These are phyloP conservation scores for human DNA, from an alignment of 2,113 vertebrate species.

Conservation along the genomic window DNA sequence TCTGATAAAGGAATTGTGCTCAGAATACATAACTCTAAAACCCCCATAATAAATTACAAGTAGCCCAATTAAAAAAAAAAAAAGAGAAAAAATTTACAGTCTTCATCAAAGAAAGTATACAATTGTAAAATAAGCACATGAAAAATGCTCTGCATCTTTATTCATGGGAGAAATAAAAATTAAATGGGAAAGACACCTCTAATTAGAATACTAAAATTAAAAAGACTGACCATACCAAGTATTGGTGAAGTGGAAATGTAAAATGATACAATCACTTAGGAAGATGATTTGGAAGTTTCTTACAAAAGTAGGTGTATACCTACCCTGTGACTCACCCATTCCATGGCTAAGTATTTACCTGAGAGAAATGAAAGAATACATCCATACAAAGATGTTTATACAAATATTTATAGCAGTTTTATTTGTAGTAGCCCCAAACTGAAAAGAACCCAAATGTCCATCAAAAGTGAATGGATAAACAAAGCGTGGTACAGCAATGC, in stretches of 20 bases:
- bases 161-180: not conserved
- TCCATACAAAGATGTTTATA: not conserved
- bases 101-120: not conserved
- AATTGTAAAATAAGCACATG: not conserved
- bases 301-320: not conserved
- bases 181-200: not conserved
- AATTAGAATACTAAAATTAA: constrained; percentile 7
- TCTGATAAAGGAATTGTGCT: not conserved
- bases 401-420: not conserved
- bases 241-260: not conserved
- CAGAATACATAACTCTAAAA: not conserved
- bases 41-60: constrained; percentile 19
- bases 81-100: not conserved
- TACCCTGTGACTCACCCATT: not conserved
- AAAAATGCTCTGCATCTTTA: not conserved
- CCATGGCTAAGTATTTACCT: not conserved
- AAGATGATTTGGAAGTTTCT: not conserved
- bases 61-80: not conserved
- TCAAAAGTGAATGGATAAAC: not conserved
- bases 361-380: not conserved
- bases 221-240: not conserved
- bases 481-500: not conserved
- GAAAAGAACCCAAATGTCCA: not conserved
- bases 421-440: not conserved
- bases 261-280: not conserved